A percentile compares a stretch with the other conserved stretches of the same genome.
phyloP scores from a whole-genome alignment of 1,140 invertebrate species.

The Dendrolimus kikuchii region DNA sequence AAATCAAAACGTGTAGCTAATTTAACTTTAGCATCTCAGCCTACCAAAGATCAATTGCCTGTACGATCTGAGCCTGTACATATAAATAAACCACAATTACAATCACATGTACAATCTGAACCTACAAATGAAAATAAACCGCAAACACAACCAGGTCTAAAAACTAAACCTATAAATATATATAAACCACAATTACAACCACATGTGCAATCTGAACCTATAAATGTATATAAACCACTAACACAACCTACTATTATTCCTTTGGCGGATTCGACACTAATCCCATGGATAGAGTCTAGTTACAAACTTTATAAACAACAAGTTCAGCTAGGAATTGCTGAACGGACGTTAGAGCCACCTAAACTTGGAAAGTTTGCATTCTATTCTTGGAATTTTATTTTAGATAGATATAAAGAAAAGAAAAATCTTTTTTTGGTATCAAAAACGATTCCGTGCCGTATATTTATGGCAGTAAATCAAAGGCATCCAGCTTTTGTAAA shows the following conservation, averaged over 20 bases:
- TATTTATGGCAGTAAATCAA: conserved; percentile 47
- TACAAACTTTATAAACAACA: conserved; percentile 48
- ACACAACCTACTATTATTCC: background rate
- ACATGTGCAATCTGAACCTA: too few relatives aligned
- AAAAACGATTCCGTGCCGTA: conserved; percentile 36
- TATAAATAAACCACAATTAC: too few relatives aligned
- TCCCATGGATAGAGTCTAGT: conserved; percentile 46
- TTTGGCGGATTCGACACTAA: conserved; percentile 30
- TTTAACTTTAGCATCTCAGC: too few relatives aligned
- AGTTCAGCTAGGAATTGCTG: conserved; percentile 23
- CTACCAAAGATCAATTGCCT: too few relatives aligned
- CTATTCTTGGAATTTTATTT: conserved; percentile 55
- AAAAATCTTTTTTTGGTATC: conserved; percentile 56
- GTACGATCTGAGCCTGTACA: too few relatives aligned
- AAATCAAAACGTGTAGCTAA: too few relatives aligned
- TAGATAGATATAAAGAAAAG: conserved; percentile 44
- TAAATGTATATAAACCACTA: too few relatives aligned
- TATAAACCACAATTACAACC: too few relatives aligned
- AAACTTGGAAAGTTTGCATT: conserved; percentile 37
- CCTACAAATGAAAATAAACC: too few relatives aligned
- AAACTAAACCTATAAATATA: too few relatives aligned
- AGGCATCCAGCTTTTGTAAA: conserved; percentile 33
- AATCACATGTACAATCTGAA: too few relatives aligned
- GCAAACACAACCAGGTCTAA: too few relatives aligned
- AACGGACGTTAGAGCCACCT: conserved; percentile 41